phyloP scores from a whole-genome alignment of 2,888 invertebrate genomes.

The Polydrusus tereticollis region DNA sequence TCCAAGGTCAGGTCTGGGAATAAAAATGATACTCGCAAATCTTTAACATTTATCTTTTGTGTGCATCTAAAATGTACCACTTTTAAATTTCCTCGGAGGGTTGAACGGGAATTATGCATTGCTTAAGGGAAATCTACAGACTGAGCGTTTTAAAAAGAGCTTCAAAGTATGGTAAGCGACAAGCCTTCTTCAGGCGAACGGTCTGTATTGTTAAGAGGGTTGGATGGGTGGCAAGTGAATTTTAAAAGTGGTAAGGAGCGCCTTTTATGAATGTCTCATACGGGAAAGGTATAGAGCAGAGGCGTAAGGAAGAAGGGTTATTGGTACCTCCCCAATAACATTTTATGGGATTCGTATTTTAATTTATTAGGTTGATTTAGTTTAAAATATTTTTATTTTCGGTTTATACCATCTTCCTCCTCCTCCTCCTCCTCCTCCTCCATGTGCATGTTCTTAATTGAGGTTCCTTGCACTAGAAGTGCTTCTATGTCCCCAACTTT shows the following conservation, averaged over 20 bases:
- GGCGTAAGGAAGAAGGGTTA: background rate
- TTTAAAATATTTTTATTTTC: too few species aligned
- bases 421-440: too few species aligned
- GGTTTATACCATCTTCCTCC: too few species aligned
- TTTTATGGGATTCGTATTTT: too few species aligned
- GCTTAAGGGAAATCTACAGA: background rate
- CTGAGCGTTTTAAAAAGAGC: background rate
- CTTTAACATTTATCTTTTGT: background rate
- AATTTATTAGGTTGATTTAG: background rate
- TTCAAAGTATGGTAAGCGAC: too few species aligned
- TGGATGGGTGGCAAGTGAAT: background rate
- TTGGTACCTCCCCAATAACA: background rate
- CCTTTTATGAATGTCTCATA: conserved; percentile 1
- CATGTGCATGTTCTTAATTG: too few species aligned
- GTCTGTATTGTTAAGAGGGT: background rate
- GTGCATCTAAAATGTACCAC: background rate
- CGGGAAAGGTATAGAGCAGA: background rate
- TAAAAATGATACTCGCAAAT: conserved; percentile 29
- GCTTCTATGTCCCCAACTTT: too few species aligned
- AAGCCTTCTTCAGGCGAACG: background rate
- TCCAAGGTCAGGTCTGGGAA: conserved; percentile 31
- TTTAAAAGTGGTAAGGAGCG: background rate
- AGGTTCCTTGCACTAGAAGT: too few species aligned
- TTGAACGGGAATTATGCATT: background rate
- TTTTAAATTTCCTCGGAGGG: background rate